A percentile compares a stretch with the other conserved stretches of the same genome.
These are phyloP conservation scores for Pyralis farinalis DNA, from an alignment of 2,888 invertebrate genomes.

Conservation along the genomic window DNA sequence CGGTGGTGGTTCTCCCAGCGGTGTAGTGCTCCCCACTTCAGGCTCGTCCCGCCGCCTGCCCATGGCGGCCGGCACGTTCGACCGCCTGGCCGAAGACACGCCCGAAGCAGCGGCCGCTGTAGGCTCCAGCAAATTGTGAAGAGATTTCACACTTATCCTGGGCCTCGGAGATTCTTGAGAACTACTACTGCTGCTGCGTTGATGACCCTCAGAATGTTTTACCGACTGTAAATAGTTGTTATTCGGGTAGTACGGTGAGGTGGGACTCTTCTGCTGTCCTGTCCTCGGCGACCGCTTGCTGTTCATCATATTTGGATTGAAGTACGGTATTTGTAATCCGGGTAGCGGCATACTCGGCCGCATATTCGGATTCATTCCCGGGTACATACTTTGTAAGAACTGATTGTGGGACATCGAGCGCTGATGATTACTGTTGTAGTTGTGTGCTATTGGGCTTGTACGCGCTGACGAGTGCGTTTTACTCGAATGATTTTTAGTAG, in stretches of 20 bases:
- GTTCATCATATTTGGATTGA: slow-evolving; percentile 58
- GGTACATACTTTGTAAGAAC: slow-evolving; percentile 63
- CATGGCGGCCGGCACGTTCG: slow-evolving; percentile 63
- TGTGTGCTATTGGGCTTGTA: slow-evolving; percentile 71
- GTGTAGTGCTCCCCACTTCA: slow-evolving; percentile 84
- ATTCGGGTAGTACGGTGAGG: slow-evolving; percentile 65
- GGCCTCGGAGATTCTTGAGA: slow-evolving; percentile 76
- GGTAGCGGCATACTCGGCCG: slow-evolving; percentile 57
- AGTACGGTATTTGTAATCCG: slow-evolving; percentile 65
- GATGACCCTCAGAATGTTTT: slow-evolving; percentile 51
- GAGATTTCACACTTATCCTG: slow-evolving; percentile 82
- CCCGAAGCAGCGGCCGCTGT: slow-evolving; percentile 54
- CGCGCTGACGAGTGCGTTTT: slow-evolving; percentile 68
- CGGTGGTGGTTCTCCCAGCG: slow-evolving; percentile 71
- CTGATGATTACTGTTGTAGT: slow-evolving; percentile 57
- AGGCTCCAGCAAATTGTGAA: slow-evolving; percentile 83
- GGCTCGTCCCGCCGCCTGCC: slow-evolving; percentile 77
- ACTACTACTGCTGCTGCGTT: slow-evolving; percentile 44
- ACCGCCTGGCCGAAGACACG: slow-evolving; percentile 44
- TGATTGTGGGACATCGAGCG: slow-evolving; percentile 51
- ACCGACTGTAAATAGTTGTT: slow-evolving; percentile 66
- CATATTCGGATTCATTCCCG: slow-evolving; percentile 55
- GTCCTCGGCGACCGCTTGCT: slow-evolving; percentile 56
- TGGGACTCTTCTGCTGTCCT: slow-evolving; percentile 64
- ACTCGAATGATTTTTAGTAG: slow-evolving; percentile 59